Evolutionary conservation across 2,113 vertebrate species (phyloP).

Genomic region (Pleuronectes platessa): DNA sequence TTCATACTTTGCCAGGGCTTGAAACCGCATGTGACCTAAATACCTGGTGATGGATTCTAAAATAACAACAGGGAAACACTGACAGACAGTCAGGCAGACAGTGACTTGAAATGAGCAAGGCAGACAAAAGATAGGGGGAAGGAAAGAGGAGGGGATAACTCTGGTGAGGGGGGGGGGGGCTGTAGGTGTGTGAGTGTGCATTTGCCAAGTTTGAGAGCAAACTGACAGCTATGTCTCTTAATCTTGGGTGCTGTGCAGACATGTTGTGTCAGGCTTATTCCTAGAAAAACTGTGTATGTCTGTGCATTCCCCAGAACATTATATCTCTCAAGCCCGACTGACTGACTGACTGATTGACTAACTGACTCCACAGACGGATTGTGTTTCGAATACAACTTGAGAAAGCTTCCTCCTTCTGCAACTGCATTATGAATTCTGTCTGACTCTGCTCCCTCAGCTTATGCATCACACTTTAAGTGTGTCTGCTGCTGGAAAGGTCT

Average conservation of each 20-base stretch:
- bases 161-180: background rate
- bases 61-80: slow-evolving; percentile 55
- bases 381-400: slow-evolving; percentile 21
- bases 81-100: slow-evolving; percentile 48
- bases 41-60: slow-evolving; percentile 57
- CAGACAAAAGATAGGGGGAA: slow-evolving; percentile 35
- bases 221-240: slow-evolving; percentile 38
- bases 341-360: background rate
- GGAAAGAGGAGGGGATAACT: slow-evolving; percentile 13
- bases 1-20: slow-evolving; percentile 67
- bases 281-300: background rate
- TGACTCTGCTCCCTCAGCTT: slow-evolving; percentile 22
- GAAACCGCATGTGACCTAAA: slow-evolving; percentile 70
- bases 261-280: slow-evolving; percentile 12
- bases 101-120: slow-evolving; percentile 33
- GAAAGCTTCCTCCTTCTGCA: slow-evolving; percentile 23
- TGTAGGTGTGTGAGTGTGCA: slow-evolving; percentile 26
- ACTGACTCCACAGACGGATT: slow-evolving; percentile 25
- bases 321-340: background rate
- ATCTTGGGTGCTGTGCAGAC: slow-evolving; percentile 25
- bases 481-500: slow-evolving; percentile 10
- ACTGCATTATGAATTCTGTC: slow-evolving; percentile 32
- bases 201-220: slow-evolving; percentile 27
- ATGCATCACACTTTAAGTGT: slow-evolving; percentile 2
- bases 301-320: background rate